A percentile compares a stretch with the other conserved stretches of the same genome.
These are phyloP conservation scores for Noturus placidus DNA, from an alignment of 2,113 vertebrate species.

Conservation along the genomic window DNA sequence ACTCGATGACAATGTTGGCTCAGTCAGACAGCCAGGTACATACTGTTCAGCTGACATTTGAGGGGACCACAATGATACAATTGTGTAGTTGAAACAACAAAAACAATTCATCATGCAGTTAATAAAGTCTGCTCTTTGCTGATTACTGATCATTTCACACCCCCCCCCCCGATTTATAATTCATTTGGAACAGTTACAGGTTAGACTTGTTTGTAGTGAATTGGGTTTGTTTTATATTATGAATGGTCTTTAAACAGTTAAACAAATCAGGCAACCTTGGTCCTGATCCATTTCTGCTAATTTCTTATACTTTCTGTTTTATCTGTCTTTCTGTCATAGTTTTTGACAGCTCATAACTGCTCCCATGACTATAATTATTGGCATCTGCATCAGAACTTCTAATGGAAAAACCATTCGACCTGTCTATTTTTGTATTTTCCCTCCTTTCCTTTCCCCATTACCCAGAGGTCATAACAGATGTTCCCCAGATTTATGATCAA, in stretches of 20 bases:
- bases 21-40: not conserved
- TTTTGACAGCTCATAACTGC: constrained; percentile 15
- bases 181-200: not conserved
- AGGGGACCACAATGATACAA: not conserved
- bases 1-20: not conserved
- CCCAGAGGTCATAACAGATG: constrained; percentile 47
- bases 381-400: not conserved
- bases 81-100: not conserved
- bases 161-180: not conserved
- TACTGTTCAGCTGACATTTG: not conserved
- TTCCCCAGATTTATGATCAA: constrained; percentile 33
- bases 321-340: constrained; percentile 11
- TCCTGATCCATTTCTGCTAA: not conserved
- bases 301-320: not conserved
- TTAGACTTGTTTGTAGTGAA: not conserved
- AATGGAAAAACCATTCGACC: constrained; percentile 21
- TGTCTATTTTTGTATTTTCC: constrained; percentile 8
- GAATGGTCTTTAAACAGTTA: not conserved
- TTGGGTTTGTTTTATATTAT: not conserved
- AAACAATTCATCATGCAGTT: not conserved
- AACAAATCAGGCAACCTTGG: not conserved
- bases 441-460: not conserved
- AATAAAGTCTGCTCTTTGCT: not conserved
- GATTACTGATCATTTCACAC: not conserved
- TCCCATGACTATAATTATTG: constrained; percentile 26